Percentiles rank a stretch among this genome's conserved stretches.
These are phyloP conservation scores for Drusus annulatus DNA, from an alignment of 1,140 invertebrate species.

Conservation along the genomic window DNA sequence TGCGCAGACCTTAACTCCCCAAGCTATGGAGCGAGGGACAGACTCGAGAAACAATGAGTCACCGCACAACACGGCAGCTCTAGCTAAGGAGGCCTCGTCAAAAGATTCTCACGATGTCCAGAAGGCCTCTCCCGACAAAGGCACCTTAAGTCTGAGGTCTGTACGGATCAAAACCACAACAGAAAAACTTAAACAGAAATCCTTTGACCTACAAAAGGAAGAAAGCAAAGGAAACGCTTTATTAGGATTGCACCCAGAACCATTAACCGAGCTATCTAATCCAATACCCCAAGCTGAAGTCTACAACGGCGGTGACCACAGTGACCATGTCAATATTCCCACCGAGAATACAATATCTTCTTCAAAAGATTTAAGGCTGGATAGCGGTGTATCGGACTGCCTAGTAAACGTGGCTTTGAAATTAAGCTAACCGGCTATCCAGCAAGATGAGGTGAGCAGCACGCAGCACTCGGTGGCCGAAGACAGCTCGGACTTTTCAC, in stretches of 20 bases:
- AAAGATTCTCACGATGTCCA: constrained; percentile 10
- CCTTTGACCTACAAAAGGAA: constrained; percentile 4
- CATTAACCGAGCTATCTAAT: neutral
- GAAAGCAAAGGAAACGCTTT: neutral
- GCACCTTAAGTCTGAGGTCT: constrained; percentile 45
- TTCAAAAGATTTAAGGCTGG: constrained; percentile 36
- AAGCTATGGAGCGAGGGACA: neutral
- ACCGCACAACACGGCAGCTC: neutral
- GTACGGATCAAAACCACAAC: constrained; percentile 46
- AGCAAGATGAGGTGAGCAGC: constrained; percentile 56
- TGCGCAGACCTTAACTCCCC: neutral
- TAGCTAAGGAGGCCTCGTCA: neutral
- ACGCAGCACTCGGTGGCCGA: constrained; percentile 49
- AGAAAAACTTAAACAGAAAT: constrained; percentile 39
- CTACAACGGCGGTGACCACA: neutral
- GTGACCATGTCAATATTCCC: neutral
- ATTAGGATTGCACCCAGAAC: neutral
- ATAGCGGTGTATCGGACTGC: neutral
- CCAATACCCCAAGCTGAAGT: neutral
- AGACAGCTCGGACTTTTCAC: constrained; percentile 38
- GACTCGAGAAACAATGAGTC: neutral
- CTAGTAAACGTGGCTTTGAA: neutral
- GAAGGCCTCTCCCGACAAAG: constrained; percentile 38
- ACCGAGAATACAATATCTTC: constrained; percentile 42
- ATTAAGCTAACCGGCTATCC: constrained; percentile 43